phyloP scores from a whole-genome alignment of 1,140 invertebrate genomes.

The Uloborus diversus region DNA sequence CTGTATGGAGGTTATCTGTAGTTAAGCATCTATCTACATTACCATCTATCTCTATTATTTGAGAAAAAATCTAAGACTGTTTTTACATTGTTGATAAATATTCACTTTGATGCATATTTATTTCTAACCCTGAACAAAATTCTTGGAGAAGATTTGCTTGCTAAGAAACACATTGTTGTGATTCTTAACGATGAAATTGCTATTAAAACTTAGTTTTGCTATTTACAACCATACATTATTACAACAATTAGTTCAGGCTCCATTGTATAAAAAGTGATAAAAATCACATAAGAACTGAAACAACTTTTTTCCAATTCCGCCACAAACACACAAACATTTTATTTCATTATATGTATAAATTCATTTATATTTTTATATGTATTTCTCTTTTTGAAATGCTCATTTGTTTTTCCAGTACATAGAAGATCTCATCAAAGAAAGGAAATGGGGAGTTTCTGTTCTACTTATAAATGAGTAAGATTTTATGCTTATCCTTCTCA shows the following conservation, averaged over 20 bases:
- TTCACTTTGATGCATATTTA: no score
- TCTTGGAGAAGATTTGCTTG: no score
- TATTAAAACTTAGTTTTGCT: constrained; percentile 5
- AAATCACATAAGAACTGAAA: constrained; percentile 76
- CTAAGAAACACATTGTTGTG: no score
- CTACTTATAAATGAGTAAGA: constrained; percentile 81
- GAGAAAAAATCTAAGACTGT: no score
- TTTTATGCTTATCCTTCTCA: background rate
- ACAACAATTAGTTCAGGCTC: constrained; percentile 74
- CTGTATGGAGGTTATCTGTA: no score
- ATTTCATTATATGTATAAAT: no score
- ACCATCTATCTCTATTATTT: no score
- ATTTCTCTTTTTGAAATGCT: constrained; percentile 22
- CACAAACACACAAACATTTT: no score
- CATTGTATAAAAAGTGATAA: constrained; percentile 86
- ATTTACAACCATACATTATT: constrained; percentile 59
- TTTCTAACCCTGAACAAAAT: no score
- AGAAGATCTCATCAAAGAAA: constrained; percentile 78
- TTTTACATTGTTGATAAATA: no score
- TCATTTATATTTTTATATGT: constrained; percentile 35
- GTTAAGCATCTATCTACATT: no score
- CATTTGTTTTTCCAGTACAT: constrained; percentile 70
- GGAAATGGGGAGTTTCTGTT: constrained; percentile 96
- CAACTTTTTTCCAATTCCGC: no score
- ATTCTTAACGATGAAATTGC: constrained; percentile 12